Base-by-base conservation (phyloP, 2,113 vertebrate species). In the Elephantulus edwardii region DNA sequence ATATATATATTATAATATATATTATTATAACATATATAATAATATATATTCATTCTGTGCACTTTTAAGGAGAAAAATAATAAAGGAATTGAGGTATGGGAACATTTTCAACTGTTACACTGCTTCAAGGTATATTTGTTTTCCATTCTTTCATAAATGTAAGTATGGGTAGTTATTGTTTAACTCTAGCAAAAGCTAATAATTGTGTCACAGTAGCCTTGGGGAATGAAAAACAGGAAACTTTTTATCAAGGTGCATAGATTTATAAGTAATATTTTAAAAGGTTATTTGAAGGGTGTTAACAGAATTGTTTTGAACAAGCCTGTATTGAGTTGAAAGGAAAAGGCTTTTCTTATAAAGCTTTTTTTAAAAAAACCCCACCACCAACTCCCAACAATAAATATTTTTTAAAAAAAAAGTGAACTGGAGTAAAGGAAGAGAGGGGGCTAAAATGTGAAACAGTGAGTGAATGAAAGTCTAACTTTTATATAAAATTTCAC, bases 101-200 rank as follows among this genome's bases (percentile, higher is more conserved):
- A 86, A 92, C 24, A 42, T 76, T 89, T 66, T 71, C 56, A 88
- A 79, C 12, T 75, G 46, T 90, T 94, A 35, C 33, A 76, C 40
- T 54, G 84, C 90, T 94, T 93, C 50, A 40, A 82, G 28, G 19
- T 44, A n/a, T 90, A 75, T 95, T 96, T 97, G 66, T 91, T 96
- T 96, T 92, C 89, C 48, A 77, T 88, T 96, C 78, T 82, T 91
- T 88, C 83, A 84, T 72, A 95, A 92, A 97, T 86, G 89, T 54
- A 87, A 92, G 71, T 78, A 62, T 46, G 40, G 22, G 24, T 82
- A 80, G 87, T 93, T 96, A 90, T 86, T 96, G 54, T 94, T 96
- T 96, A 96, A 96, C 93, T 50, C 94, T 91, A 82, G 83, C 72
- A 35, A 97, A 93, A 94, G 86, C 93, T 94, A 96, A 86, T 92